Conservation (phyloP, 2,888 invertebrate genomes). For the Drosophila paranaensis region DNA sequence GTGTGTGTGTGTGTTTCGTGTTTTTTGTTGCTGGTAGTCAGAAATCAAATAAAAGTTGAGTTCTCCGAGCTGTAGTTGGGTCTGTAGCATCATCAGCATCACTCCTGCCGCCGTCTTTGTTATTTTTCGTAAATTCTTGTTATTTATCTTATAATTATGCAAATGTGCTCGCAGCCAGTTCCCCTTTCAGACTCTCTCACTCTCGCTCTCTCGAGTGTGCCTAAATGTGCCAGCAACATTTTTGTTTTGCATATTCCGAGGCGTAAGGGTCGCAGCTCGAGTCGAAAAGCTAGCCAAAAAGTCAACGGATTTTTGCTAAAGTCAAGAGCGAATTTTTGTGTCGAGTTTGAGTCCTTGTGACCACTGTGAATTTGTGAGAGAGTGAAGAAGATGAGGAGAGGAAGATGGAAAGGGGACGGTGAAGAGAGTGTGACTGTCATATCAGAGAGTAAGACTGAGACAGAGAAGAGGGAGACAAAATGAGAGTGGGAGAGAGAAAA, state of each 20-base stretch:
- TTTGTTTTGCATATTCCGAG: conserved; percentile 48
- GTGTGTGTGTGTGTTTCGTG: conserved; percentile 20
- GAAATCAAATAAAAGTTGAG: conserved; percentile 65
- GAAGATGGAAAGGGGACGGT: too few relatives aligned
- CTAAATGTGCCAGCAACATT: conserved; percentile 21
- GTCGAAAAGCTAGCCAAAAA: conserved; percentile 28
- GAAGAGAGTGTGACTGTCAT: background rate
- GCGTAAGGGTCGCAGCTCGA: conserved; percentile 18
- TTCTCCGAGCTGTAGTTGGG: conserved; percentile 4
- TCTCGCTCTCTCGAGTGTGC: background rate
- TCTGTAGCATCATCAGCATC: conserved; percentile 30
- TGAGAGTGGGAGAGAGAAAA: background rate
- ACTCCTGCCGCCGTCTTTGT: conserved; percentile 32
- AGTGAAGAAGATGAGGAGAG: background rate
- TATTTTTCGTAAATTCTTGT: conserved; percentile 71
- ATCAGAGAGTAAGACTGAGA: background rate
- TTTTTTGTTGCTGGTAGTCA: conserved; percentile 38
- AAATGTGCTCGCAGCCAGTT: conserved; percentile 50
- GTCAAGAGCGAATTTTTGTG: background rate
- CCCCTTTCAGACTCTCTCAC: conserved; percentile 1
- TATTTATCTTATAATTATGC: conserved; percentile 80
- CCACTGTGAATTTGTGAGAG: conserved; percentile 3
- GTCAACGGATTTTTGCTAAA: conserved; percentile 38
- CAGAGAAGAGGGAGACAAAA: background rate
- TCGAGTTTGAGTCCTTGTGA: background rate